Evolutionary conservation across 2,113 vertebrate genomes (phyloP).

Genomic region (Brachypteracias leptosomus): DNA sequence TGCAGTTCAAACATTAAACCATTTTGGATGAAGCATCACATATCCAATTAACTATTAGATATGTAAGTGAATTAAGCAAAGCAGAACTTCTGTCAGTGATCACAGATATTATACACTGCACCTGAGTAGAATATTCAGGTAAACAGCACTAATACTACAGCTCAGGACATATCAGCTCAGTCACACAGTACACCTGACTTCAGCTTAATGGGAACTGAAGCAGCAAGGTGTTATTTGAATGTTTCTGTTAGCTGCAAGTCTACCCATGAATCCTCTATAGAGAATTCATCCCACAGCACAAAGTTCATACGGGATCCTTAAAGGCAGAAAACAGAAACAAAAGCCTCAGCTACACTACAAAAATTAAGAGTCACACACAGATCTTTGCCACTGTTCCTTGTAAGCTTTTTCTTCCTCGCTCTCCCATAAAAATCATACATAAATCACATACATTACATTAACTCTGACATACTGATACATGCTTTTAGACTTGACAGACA

Average conservation of each 20-base stretch:
- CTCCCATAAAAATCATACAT: background rate
- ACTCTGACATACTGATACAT: background rate
- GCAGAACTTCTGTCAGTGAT: background rate
- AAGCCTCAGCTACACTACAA: background rate
- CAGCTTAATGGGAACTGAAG: background rate
- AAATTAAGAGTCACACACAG: background rate
- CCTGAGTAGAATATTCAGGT: background rate
- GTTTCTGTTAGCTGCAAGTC: background rate
- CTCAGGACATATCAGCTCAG: accelerated
- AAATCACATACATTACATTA: background rate
- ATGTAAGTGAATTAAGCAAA: background rate
- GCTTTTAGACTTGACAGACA: background rate
- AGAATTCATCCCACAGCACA: background rate
- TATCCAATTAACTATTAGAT: background rate
- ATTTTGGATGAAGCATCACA: background rate
- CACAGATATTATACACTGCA: background rate
- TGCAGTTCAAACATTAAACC: background rate
- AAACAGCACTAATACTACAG: background rate
- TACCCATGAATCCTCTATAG: background rate
- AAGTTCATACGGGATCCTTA: background rate
- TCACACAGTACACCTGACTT: background rate
- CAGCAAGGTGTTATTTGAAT: background rate
- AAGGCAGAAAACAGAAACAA: background rate
- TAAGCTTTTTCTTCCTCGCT: background rate
- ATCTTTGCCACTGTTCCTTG: background rate